Evolutionary conservation across 2,797 vertebrate genomes (phyloP).

Genomic region (Fratercula arctica): DNA sequence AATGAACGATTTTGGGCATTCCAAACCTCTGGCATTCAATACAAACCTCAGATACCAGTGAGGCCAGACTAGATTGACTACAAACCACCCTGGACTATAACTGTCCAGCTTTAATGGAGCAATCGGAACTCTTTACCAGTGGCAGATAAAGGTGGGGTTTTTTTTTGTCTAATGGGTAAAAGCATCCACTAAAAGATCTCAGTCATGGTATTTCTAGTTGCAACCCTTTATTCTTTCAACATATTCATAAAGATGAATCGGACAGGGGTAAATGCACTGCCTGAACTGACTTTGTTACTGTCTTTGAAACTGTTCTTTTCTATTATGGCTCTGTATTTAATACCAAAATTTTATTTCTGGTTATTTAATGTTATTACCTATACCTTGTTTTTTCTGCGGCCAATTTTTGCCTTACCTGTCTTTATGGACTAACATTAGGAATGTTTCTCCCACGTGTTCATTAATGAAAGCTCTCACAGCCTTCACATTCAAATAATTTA

Average conservation of each 20-base stretch:
- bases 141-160: not conserved
- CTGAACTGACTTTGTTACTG: not conserved
- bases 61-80: not conserved
- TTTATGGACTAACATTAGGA: not conserved
- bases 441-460: not conserved
- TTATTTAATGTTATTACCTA: not conserved
- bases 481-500: slow-evolving; percentile 15
- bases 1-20: not conserved
- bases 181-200: not conserved
- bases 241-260: not conserved
- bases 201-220: not conserved
- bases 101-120: not conserved
- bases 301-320: not conserved
- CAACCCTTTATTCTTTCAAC: not conserved
- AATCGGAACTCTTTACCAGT: not conserved
- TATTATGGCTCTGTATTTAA: not conserved
- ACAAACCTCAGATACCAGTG: not conserved
- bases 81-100: not conserved
- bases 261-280: not conserved
- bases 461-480: slow-evolving; percentile 20
- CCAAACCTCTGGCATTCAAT: not conserved
- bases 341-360: not conserved
- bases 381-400: not conserved
- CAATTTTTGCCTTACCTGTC: not conserved
- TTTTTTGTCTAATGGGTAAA: not conserved